These are phyloP conservation scores for Dolichallabes microphthalmus DNA, from an alignment of 2,113 vertebrate genomes.

Conservation along the genomic window DNA sequence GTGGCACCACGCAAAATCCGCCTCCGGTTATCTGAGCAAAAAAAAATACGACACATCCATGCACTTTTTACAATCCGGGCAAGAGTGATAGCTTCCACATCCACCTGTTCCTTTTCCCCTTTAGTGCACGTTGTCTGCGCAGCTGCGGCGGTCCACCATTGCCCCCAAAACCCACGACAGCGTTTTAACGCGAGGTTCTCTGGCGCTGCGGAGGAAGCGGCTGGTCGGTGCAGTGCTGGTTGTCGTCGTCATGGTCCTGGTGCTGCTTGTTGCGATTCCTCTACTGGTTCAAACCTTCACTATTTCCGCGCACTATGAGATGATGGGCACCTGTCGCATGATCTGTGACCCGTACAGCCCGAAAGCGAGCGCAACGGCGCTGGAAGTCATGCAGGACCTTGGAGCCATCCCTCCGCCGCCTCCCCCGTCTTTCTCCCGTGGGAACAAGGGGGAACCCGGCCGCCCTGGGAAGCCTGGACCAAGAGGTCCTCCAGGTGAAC, in stretches of 20 bases:
- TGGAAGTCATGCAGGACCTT: slow-evolving; percentile 82
- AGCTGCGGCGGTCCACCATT: slow-evolving; percentile 69
- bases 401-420: slow-evolving; percentile 69
- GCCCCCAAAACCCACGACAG: slow-evolving; percentile 73
- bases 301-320: slow-evolving; percentile 82
- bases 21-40: slow-evolving; percentile 41
- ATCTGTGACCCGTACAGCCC: slow-evolving; percentile 84
- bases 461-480: slow-evolving; percentile 82
- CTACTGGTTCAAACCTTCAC: slow-evolving; percentile 76
- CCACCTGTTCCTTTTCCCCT: background rate
- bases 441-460: slow-evolving; percentile 78
- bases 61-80: background rate
- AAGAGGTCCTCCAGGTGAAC: slow-evolving; percentile 79
- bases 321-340: slow-evolving; percentile 91
- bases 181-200: slow-evolving; percentile 72
- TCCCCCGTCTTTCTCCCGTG: slow-evolving; percentile 73
- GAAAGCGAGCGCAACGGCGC: slow-evolving; percentile 71
- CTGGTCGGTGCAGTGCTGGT: slow-evolving; percentile 73
- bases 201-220: slow-evolving; percentile 73
- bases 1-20: slow-evolving; percentile 48
- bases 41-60: slow-evolving; percentile 27
- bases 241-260: slow-evolving; percentile 76
- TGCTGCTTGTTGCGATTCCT: slow-evolving; percentile 78
- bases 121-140: slow-evolving; percentile 2
- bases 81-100: background rate